These are phyloP conservation scores for Heteractis magnifica DNA, from an alignment of 92 coral and sea anemone species.

Conservation along the genomic window DNA sequence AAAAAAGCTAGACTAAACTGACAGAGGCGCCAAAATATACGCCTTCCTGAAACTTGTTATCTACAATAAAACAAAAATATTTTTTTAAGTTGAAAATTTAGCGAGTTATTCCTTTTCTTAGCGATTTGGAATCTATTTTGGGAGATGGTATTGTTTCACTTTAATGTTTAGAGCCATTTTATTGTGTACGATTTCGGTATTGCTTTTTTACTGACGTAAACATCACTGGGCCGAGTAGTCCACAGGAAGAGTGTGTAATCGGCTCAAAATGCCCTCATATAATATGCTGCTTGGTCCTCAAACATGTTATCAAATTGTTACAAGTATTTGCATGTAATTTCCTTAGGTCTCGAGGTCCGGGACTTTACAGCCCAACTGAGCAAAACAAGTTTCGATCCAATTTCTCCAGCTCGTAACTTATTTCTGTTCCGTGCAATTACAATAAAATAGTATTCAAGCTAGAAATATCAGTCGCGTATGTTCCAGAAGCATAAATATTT, in stretches of 20 bases:
- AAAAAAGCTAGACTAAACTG: background rate
- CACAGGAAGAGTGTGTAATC: background rate
- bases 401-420: no score
- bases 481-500: background rate
- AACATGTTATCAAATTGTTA: no score
- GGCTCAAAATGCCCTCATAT: background rate
- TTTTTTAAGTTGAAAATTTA: background rate
- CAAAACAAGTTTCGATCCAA: no score
- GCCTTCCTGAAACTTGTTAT: background rate
- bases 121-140: background rate
- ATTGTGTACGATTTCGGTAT: background rate
- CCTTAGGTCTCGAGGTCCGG: no score
- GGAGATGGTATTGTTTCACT: background rate
- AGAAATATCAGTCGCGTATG: background rate
- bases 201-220: background rate
- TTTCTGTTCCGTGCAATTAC: background rate
- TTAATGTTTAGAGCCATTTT: background rate
- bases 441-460: background rate
- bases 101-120: background rate
- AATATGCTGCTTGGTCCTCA: no score
- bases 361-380: no score
- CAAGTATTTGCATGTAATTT: no score
- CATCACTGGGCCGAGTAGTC: background rate
- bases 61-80: background rate
- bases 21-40: slow-evolving; percentile 1